Evolutionary conservation across 1,140 invertebrate species (phyloP), one percentile per base, ranked within the genome.

Genomic region (Drosophila parabipectinata): DNA sequence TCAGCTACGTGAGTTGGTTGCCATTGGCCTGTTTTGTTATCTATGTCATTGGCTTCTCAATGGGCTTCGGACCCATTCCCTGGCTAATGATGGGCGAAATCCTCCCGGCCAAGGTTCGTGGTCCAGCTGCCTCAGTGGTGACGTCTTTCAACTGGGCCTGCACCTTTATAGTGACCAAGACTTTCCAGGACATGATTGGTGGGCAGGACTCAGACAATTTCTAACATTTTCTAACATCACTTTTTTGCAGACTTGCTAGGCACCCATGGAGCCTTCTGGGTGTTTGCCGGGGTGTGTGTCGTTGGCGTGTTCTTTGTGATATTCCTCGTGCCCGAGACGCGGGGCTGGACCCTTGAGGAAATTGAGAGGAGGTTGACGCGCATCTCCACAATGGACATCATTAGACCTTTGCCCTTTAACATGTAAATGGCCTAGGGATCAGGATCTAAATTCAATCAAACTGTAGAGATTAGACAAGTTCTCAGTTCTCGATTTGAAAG

Each of bases 51-150:
- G 96, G 96, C 21, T 99, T 99, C 92, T 97, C 97, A 0, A 91
- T 98, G 21, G 98, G 98, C 1, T 97, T 96, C 78, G 98, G 98
- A 0, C 98, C 98, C 0, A 96, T 99, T 67, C 98, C 98, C 1
- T 98, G 97, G 97, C 93, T 98, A 5, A 97, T 98, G 95, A 96
- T 98, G 94, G 97, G 97, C 30, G 97, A 98, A 92, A 97, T 97
- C 68, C 92, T 97, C 54, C 97, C 96, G 9, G 93, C 95, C 0
- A 96, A 95, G 90, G 95, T 97, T 45, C 93, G 96, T 51, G 97
- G 97, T 0, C 94, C 95, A 0, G 97, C 97, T 0, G 97, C 97
- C 9, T 96, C 96, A 1, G 90, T 98, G 24, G 96, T 95, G 0
- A 97, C 97, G 0, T 95, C 95, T 7, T 97, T 97, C 80, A 98